Conservation (phyloP, 2,888 invertebrate species). For the Drosophila vallismaia region DNA sequence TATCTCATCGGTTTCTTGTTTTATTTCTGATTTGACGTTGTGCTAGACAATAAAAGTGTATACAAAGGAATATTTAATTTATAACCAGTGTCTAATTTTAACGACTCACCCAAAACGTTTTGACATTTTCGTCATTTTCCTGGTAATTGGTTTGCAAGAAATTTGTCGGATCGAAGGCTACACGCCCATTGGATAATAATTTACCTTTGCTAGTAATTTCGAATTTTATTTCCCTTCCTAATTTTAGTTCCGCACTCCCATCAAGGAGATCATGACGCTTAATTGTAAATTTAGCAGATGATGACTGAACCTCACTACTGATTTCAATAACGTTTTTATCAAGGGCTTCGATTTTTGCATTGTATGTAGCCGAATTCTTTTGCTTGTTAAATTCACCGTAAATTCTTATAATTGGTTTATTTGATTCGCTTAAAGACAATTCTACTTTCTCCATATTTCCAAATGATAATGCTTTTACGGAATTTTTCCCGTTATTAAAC, state of each 20-base stretch:
- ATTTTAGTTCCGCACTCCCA: conserved; percentile 68
- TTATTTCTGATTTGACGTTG: conserved; percentile 61
- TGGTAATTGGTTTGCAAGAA: conserved; percentile 80
- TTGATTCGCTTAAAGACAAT: conserved; percentile 62
- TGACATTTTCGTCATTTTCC: conserved; percentile 72
- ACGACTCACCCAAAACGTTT: conserved; percentile 79
- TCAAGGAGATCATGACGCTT: conserved; percentile 70
- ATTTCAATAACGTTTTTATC: conserved; percentile 72
- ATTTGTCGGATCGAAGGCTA: conserved; percentile 79
- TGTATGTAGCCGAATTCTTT: conserved; percentile 64
- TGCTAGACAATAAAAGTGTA: conserved; percentile 33
- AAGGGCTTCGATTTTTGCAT: conserved; percentile 68
- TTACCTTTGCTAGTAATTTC: conserved; percentile 65
- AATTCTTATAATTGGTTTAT: conserved; percentile 72
- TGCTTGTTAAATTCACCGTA: conserved; percentile 64
- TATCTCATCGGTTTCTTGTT: conserved; percentile 63
- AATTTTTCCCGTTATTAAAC: conserved; percentile 70
- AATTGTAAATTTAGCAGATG: conserved; percentile 62
- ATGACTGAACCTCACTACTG: conserved; percentile 67
- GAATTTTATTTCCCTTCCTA: conserved; percentile 79
- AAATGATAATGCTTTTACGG: conserved; percentile 74
- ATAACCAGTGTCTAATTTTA: background rate
- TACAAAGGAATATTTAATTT: background rate
- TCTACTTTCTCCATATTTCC: conserved; percentile 82
- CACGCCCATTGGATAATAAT: conserved; percentile 72